A percentile compares a stretch with the other conserved stretches of the same genome.
These are phyloP conservation scores for Panulirus ornatus DNA, from an alignment of 1,140 invertebrate genomes.

Conservation along the genomic window DNA sequence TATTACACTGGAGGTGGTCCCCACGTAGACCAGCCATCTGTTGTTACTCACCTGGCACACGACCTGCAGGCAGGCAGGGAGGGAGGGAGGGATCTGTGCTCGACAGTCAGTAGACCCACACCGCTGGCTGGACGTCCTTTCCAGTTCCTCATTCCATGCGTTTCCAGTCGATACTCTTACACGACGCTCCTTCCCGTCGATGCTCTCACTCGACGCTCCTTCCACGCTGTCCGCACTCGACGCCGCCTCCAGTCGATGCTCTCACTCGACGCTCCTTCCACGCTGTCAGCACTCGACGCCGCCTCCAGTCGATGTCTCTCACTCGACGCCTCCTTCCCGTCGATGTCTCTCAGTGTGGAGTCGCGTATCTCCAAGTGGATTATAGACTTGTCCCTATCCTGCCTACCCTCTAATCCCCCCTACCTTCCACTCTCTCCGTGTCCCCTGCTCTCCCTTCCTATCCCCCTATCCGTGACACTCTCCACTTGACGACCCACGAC, in stretches of 20 bases:
- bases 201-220: no score
- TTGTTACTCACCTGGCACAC: no score
- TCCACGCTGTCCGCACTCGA: no score
- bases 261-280: background rate
- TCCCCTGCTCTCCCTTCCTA: background rate
- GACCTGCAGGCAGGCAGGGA: background rate
- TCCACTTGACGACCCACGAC: no score
- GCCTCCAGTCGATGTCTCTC: background rate
- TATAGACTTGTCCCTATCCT: background rate
- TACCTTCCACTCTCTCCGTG: background rate
- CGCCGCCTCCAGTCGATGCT: no score
- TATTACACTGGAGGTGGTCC: background rate
- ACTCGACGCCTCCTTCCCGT: background rate
- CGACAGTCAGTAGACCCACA: no score
- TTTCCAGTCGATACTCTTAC: no score
- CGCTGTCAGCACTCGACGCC: background rate
- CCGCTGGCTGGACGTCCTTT: no score
- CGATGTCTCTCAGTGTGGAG: background rate
- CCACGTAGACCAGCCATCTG: background rate
- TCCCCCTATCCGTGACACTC: no score
- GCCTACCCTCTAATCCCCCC: background rate
- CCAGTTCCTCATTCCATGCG: no score
- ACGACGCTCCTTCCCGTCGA: no score
- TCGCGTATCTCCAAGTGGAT: no score
- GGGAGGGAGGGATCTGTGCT: background rate